Percentiles rank a stretch among this genome's conserved stretches.
Conservation (phyloP, 2,888 invertebrate genomes). For the Sialis lutaria region DNA sequence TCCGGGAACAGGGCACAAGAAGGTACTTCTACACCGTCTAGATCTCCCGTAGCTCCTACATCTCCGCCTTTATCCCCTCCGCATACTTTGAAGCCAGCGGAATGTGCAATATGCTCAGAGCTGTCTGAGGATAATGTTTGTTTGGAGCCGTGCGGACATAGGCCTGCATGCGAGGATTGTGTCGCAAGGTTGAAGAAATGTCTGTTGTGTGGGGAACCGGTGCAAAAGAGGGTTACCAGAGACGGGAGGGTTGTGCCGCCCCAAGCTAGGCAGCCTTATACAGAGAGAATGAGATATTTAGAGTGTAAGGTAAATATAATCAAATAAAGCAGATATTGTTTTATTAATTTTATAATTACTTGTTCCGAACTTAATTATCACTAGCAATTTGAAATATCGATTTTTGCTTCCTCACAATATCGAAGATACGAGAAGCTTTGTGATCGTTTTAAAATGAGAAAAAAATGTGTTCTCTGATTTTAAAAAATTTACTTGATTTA, state of each 20-base stretch:
- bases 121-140: constrained; percentile 39
- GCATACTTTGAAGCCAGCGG: constrained; percentile 26
- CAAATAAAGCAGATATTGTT: too few species aligned
- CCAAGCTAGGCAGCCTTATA: constrained; percentile 39
- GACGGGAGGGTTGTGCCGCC: constrained; percentile 30
- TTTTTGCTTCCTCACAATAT: too few species aligned
- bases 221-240: constrained; percentile 34
- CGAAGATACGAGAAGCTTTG: too few species aligned
- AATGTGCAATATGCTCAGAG: constrained; percentile 59
- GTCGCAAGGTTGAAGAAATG: constrained; percentile 63
- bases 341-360: too few species aligned
- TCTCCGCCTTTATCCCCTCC: not conserved
- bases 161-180: constrained; percentile 58
- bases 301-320: constrained; percentile 5
- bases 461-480: too few species aligned
- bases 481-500: too few species aligned
- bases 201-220: constrained; percentile 42
- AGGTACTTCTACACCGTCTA: too few species aligned
- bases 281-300: constrained; percentile 38
- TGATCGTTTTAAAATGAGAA: too few species aligned
- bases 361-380: too few species aligned
- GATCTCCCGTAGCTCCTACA: too few species aligned
- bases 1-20: too few species aligned
- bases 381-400: too few species aligned
- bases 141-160: constrained; percentile 59